Conservation (phyloP, 2,113 vertebrate genomes). For the Mormyrus lacerda region DNA sequence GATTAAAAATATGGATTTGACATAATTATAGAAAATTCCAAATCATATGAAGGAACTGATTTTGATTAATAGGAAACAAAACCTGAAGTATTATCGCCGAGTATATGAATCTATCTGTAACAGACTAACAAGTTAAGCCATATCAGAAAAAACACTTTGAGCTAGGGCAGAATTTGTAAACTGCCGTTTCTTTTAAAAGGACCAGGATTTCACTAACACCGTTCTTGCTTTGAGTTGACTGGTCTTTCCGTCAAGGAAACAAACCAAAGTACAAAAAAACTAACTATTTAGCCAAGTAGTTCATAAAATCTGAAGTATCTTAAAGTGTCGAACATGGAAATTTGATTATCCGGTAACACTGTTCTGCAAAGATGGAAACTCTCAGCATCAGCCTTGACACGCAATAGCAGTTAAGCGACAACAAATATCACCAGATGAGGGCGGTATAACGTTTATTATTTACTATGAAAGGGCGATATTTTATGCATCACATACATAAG, state of each 20-base stretch:
- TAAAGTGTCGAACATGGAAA: neutral
- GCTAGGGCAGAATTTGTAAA: neutral
- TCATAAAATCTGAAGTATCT: neutral
- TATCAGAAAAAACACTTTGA: neutral
- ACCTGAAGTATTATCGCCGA: neutral
- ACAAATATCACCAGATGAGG: neutral
- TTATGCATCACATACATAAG: neutral
- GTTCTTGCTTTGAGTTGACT: neutral
- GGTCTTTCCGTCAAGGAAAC: neutral
- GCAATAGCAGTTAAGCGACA: neutral
- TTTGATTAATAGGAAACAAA: neutral
- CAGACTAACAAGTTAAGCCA: neutral
- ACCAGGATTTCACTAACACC: neutral
- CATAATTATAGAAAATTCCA: too few species aligned
- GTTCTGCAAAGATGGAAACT: neutral
- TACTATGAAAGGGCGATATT: neutral
- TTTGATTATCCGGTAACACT: neutral
- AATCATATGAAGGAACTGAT: neutral
- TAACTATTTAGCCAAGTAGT: neutral
- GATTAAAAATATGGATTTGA: too few species aligned
- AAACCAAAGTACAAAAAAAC: neutral
- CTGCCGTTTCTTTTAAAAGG: neutral
- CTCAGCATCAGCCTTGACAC: neutral
- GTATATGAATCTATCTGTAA: neutral
- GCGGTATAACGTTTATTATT: neutral